Conservation (phyloP, 2,888 invertebrate genomes). For the Ormia ochracea region DNA sequence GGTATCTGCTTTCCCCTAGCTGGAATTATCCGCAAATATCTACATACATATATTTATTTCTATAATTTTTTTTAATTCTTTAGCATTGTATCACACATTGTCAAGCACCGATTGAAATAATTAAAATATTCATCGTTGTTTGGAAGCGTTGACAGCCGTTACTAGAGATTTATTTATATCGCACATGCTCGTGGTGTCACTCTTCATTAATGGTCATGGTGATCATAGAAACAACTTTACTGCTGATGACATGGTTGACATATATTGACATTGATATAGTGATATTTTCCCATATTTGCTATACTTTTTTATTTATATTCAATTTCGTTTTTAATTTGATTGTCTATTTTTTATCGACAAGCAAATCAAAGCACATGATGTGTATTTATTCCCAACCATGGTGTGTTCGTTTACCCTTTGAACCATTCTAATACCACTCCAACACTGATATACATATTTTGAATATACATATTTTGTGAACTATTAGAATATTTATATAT, state of each 20-base stretch:
- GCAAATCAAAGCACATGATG: not conserved
- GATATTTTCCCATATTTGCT: not conserved
- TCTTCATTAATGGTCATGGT: slow-evolving; percentile 9
- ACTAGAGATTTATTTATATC: slow-evolving; percentile 50
- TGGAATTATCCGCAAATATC: slow-evolving; percentile 7
- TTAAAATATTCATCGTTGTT: slow-evolving; percentile 60
- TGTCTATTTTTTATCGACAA: slow-evolving; percentile 13
- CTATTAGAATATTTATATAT: too few species aligned
- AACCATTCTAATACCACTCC: not conserved
- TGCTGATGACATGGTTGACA: slow-evolving; percentile 17
- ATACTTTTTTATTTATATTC: slow-evolving; percentile 3
- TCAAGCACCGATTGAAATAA: slow-evolving; percentile 45
- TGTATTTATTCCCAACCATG: slow-evolving; percentile 1
- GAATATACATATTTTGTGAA: too few species aligned
- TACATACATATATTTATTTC: not conserved
- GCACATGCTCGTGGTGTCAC: not conserved
- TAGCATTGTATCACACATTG: not conserved
- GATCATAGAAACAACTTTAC: not conserved
- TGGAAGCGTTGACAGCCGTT: slow-evolving; percentile 57
- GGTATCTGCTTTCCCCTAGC: not conserved
- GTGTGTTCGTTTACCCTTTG: not conserved
- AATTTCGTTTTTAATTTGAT: slow-evolving; percentile 40
- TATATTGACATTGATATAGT: slow-evolving; percentile 51
- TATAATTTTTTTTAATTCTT: not conserved
- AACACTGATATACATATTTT: too few species aligned